phyloP scores from a whole-genome alignment of 2,888 invertebrate species.

The Nemoura dubitans region DNA sequence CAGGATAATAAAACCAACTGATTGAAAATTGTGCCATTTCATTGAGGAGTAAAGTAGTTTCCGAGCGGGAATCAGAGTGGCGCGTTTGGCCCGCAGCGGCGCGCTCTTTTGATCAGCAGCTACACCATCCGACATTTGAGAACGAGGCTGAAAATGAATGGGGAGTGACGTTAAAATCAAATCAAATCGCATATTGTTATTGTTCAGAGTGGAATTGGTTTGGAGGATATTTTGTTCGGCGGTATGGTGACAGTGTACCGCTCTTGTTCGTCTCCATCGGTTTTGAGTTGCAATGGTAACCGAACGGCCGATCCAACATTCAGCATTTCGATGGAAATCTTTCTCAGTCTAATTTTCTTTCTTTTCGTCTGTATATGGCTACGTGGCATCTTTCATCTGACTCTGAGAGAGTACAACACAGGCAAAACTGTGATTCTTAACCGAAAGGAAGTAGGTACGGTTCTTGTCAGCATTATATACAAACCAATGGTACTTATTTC shows the following conservation, averaged over 20 bases:
- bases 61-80: background rate
- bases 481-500: too few relatives aligned
- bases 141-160: background rate
- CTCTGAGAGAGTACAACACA: too few relatives aligned
- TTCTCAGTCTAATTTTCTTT: too few relatives aligned
- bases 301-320: too few relatives aligned
- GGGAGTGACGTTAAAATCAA: background rate
- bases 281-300: too few relatives aligned
- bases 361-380: too few relatives aligned
- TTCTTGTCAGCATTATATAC: too few relatives aligned
- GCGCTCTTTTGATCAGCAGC: background rate
- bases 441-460: too few relatives aligned
- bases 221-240: background rate
- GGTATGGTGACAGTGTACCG: background rate
- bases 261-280: too few relatives aligned
- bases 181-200: background rate
- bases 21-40: constrained; percentile 12
- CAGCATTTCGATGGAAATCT: too few relatives aligned
- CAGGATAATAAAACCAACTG: background rate
- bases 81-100: background rate
- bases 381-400: too few relatives aligned
- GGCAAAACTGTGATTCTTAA: too few relatives aligned
- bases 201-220: background rate
- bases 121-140: background rate
- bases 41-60: background rate